A percentile compares a stretch with the other conserved stretches of the same genome.
phyloP scores from a whole-genome alignment of 2,888 invertebrate species.

The Hydriomena furcata region DNA sequence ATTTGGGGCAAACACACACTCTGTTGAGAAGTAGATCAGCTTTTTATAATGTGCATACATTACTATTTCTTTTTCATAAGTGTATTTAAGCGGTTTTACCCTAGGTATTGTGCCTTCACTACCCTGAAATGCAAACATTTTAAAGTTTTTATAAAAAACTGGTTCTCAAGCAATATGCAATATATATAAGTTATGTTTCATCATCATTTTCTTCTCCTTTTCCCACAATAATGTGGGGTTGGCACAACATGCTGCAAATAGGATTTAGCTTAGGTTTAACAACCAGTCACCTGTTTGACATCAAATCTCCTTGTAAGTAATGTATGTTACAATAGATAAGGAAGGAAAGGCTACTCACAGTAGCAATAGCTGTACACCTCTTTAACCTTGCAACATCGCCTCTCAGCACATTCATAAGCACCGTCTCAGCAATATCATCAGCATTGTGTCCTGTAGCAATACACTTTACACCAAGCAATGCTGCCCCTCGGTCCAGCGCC shows the following conservation, averaged over 20 bases:
- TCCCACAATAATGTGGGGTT: too few relatives aligned
- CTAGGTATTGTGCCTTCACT: slow-evolving; percentile 93
- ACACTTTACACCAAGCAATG: slow-evolving; percentile 93
- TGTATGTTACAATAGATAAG: neutral
- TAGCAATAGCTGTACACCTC: slow-evolving; percentile 95
- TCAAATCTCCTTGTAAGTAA: too few relatives aligned
- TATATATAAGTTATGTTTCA: too few relatives aligned
- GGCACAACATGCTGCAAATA: too few relatives aligned
- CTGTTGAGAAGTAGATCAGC: slow-evolving; percentile 98
- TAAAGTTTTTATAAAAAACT: too few relatives aligned
- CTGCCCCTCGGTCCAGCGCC: slow-evolving; percentile 97
- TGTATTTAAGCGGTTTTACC: slow-evolving; percentile 98
- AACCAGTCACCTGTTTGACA: too few relatives aligned
- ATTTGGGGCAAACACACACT: slow-evolving; percentile 99
- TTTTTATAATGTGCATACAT: slow-evolving; percentile 99
- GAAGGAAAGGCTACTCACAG: slow-evolving; percentile 85
- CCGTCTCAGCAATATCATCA: slow-evolving; percentile 99
- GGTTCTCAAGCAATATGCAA: too few relatives aligned
- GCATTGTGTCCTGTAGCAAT: slow-evolving; percentile 99
- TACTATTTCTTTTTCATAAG: slow-evolving; percentile 99
- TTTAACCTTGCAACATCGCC: slow-evolving; percentile 97
- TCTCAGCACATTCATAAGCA: slow-evolving; percentile 97
- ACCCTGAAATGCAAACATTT: slow-evolving; percentile 73
- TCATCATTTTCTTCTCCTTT: too few relatives aligned
- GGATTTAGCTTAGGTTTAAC: too few relatives aligned